Percentiles rank a stretch among this genome's conserved stretches.
phyloP scores from a whole-genome alignment of 2,113 vertebrate species.

The Cyrtonyx montezumae region DNA sequence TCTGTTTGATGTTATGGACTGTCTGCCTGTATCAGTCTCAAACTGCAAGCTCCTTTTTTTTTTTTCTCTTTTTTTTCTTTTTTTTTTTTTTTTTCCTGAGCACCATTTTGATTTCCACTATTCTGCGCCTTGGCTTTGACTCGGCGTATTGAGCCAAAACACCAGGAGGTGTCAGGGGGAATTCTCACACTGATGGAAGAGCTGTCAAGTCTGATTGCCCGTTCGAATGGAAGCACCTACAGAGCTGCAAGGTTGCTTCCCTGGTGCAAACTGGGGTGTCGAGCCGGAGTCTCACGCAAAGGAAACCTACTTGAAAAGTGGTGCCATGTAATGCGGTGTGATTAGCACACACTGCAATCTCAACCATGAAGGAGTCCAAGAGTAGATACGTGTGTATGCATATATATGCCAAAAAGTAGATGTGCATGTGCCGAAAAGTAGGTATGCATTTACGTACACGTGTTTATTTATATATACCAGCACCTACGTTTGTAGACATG shows the following conservation, averaged over 20 bases:
- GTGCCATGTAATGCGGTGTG: fast-evolving
- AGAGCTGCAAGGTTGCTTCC: not conserved
- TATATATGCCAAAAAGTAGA: not conserved
- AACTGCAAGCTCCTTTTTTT: constrained; percentile 50
- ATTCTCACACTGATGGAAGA: not conserved
- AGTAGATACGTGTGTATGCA: not conserved
- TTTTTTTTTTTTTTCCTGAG: not conserved
- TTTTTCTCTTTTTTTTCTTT: not conserved
- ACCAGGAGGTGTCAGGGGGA: constrained; percentile 62
- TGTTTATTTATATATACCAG: not conserved
- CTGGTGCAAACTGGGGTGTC: not conserved
- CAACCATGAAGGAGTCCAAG: fast-evolving
- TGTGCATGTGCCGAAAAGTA: not conserved
- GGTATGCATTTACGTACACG: not conserved
- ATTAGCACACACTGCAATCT: fast-evolving
- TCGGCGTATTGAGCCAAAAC: constrained; percentile 54
- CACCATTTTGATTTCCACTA: constrained; percentile 47
- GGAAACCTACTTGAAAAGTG: not conserved
- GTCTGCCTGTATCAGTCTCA: constrained; percentile 61
- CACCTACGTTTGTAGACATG: too few relatives aligned
- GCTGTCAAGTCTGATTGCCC: constrained; percentile 53
- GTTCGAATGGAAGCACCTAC: constrained; percentile 40
- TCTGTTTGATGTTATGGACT: constrained; percentile 69
- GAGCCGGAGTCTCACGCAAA: fast-evolving
- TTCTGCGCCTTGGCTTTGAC: constrained; percentile 45